A percentile compares a stretch with the other conserved stretches of the same genome.
Evolutionary conservation across 2,888 invertebrate species (phyloP).

Genomic region (Sarcophaga variegata): DNA sequence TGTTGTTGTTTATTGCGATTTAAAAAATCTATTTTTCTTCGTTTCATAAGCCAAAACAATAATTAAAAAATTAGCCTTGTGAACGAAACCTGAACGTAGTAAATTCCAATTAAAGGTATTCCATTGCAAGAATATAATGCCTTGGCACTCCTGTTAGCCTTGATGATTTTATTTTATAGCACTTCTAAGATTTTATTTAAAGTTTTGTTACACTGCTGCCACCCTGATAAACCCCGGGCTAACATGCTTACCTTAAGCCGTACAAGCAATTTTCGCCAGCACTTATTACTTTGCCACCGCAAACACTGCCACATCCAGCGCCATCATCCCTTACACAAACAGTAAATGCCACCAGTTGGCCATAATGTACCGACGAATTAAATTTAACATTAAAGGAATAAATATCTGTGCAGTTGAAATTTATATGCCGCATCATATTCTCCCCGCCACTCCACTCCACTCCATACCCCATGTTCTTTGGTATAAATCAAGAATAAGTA

Average conservation of each 20-base stretch:
- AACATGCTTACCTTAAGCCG: conserved; percentile 14
- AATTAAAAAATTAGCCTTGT: conserved; percentile 44
- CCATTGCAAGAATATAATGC: conserved; percentile 11
- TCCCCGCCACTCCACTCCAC: background rate
- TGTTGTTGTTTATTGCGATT: too few species aligned
- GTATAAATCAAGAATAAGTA: too few species aligned
- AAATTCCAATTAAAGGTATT: conserved; percentile 54
- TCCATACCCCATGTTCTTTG: too few species aligned
- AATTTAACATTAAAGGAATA: conserved; percentile 30
- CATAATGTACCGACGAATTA: background rate
- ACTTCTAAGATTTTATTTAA: conserved; percentile 56
- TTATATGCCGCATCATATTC: conserved; percentile 56
- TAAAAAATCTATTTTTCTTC: background rate
- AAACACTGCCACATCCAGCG: too few species aligned
- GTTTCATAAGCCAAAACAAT: conserved; percentile 1
- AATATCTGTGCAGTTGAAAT: conserved; percentile 49
- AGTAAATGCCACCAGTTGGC: too few species aligned
- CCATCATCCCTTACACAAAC: conserved; percentile 5
- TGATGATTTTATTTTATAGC: conserved; percentile 65
- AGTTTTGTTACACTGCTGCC: conserved; percentile 37
- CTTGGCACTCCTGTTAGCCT: conserved; percentile 45
- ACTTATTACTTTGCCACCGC: conserved; percentile 2
- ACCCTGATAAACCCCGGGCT: background rate
- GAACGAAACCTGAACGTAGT: conserved; percentile 40
- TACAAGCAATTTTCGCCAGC: conserved; percentile 13